Evolutionary conservation across 2,888 invertebrate species (phyloP).

Genomic region (Agrotis segetum): DNA sequence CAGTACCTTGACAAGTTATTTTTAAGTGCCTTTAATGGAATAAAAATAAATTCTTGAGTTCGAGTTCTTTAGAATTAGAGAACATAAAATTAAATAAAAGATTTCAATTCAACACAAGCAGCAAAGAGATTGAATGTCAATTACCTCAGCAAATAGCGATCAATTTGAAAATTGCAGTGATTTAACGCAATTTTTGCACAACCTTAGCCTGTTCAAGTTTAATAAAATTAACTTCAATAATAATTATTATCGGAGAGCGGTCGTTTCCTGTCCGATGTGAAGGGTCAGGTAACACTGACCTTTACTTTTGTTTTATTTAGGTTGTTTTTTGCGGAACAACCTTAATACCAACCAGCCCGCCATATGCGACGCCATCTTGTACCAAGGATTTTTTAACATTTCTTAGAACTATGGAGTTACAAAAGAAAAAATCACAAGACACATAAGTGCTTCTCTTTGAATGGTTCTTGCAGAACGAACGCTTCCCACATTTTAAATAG

Average conservation of each 20-base stretch:
- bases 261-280: conserved; percentile 45
- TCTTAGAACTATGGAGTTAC: conserved; percentile 22
- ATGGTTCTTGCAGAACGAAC: conserved; percentile 26
- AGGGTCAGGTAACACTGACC: conserved; percentile 47
- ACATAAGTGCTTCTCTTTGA: conserved; percentile 15
- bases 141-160: conserved; percentile 23
- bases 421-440: conserved; percentile 25
- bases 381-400: conserved; percentile 14
- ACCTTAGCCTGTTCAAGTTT: conserved; percentile 41
- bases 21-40: too few relatives aligned
- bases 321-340: conserved; percentile 12
- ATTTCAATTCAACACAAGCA: conserved; percentile 1
- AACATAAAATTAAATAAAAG: background rate
- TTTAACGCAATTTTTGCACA: conserved; percentile 32
- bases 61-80: background rate
- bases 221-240: conserved; percentile 33
- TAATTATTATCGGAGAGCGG: conserved; percentile 20
- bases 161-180: conserved; percentile 30
- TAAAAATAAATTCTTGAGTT: too few relatives aligned
- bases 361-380: conserved; percentile 8
- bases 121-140: background rate
- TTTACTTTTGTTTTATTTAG: conserved; percentile 43
- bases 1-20: too few relatives aligned
- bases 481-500: conserved; percentile 44
- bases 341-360: background rate